A percentile compares a stretch with the other conserved stretches of the same genome.
Conservation (phyloP, 1,140 invertebrate genomes). For the Hyles euphorbiae region DNA sequence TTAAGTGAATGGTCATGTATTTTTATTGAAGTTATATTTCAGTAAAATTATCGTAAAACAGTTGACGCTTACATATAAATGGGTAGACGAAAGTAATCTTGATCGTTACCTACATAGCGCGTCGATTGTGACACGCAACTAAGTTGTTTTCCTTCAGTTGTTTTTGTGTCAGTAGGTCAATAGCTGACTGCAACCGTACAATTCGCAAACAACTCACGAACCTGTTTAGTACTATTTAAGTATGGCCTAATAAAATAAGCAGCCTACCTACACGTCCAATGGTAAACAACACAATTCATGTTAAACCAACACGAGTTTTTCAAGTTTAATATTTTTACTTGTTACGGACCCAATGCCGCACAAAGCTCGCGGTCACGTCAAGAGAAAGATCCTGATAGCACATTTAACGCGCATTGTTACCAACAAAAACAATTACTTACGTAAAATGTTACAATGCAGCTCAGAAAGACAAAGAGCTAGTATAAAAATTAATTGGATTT, state of each 20-base stretch:
- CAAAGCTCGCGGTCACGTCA: too few species aligned
- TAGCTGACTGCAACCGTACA: conserved; percentile 57
- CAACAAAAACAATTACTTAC: too few species aligned
- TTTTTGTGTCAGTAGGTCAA: conserved; percentile 68
- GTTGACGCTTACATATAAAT: background rate
- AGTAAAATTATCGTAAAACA: background rate
- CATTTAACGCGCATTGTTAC: too few species aligned
- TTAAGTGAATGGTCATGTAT: background rate
- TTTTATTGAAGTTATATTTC: background rate
- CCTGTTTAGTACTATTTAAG: conserved; percentile 51
- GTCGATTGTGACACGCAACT: conserved; percentile 49
- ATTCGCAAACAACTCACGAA: conserved; percentile 52
- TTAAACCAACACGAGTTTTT: too few species aligned
- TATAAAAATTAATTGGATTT: too few species aligned
- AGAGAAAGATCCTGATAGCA: too few species aligned
- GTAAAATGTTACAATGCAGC: too few species aligned
- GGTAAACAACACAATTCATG: too few species aligned
- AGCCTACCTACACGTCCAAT: too few species aligned
- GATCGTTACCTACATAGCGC: conserved; percentile 27
- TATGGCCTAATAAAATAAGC: conserved; percentile 26
- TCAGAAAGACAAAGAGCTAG: too few species aligned
- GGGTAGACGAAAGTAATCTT: conserved; percentile 23
- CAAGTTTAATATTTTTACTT: too few species aligned
- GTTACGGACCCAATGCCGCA: too few species aligned
- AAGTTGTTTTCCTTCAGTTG: conserved; percentile 58